Base-by-base conservation (phyloP, 2,888 invertebrate species). In the Salticus scenicus region DNA sequence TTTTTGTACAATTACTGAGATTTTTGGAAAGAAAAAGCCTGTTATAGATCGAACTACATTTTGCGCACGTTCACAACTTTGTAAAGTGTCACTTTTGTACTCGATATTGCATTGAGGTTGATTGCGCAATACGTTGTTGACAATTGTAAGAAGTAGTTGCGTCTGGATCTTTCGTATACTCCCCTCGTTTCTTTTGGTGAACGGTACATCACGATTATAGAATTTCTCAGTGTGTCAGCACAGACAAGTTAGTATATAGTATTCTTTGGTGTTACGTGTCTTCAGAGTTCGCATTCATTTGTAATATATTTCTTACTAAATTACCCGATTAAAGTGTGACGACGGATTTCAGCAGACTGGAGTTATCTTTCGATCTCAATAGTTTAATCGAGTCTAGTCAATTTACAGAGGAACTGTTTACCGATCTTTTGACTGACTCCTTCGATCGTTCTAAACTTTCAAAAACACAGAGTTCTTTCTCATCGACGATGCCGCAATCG, bases 301-400 rank as follows among this genome's bases (percentile, higher is more conserved):
- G 80, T 86, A 80, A 86, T 80, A n/a, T n/a, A n/a, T 80, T 80
- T 63, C 63, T 30, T 42, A 28, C 67, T 24, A 78, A 84, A 57
- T 27, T 30, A 20, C 77, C 69, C 27, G 77, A 84, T 31, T 17
- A 77, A 72, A 70, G 70, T 75, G 33, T 77, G 37, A 78, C 97
- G 87, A 95, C 95, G 90, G 97, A 97, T 91, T 93, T 98, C 90
- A 97, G 96, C 91, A 95, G 96, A 86, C 96, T 97, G 88, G 98
- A 98, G 92, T 96, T 97, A 91, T 96, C 96, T 88, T 93, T 98
- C 90, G 97, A 98, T 90, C 93, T 98, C 88, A 97, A 97, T 90
- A 95, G 96, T 91, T 93, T 98, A 90, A 97, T 98, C 90, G 78
- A 73, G 20, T 73, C 77, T 17, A 81, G 78, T 57, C 75, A 79